phyloP scores from a whole-genome alignment of 1,140 invertebrate genomes.

The Wasmannia auropunctata region DNA sequence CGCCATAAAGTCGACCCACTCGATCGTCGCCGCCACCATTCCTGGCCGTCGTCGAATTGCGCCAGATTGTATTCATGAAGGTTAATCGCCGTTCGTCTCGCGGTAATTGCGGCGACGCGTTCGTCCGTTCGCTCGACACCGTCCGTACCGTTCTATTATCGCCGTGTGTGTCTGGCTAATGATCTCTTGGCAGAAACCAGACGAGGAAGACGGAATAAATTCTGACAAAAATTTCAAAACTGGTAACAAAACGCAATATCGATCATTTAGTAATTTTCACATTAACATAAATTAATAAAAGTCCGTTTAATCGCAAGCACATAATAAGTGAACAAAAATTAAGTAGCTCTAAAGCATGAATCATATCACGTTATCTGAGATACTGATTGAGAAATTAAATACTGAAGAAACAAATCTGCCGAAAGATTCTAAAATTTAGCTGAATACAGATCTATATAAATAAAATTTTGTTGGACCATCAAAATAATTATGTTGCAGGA shows the following conservation, averaged over 20 bases:
- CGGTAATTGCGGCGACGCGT: constrained; percentile 44
- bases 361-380: no score
- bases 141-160: background rate
- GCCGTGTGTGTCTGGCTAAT: background rate
- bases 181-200: background rate
- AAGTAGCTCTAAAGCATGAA: background rate
- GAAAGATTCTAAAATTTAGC: no score
- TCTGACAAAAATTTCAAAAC: background rate
- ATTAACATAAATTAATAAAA: background rate
- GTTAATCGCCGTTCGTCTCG: constrained; percentile 56
- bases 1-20: constrained; percentile 74
- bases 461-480: no score
- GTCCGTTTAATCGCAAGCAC: background rate
- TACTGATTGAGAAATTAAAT: no score
- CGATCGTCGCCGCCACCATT: constrained; percentile 49
- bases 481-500: no score
- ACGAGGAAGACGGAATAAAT: background rate
- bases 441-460: no score
- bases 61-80: constrained; percentile 60
- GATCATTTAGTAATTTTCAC: background rate
- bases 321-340: background rate
- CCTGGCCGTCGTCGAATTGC: constrained; percentile 44
- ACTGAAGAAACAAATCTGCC: no score
- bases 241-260: background rate
- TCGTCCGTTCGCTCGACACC: background rate